Conservation (phyloP, 2,113 vertebrate genomes). For the Tinamus guttatus region DNA sequence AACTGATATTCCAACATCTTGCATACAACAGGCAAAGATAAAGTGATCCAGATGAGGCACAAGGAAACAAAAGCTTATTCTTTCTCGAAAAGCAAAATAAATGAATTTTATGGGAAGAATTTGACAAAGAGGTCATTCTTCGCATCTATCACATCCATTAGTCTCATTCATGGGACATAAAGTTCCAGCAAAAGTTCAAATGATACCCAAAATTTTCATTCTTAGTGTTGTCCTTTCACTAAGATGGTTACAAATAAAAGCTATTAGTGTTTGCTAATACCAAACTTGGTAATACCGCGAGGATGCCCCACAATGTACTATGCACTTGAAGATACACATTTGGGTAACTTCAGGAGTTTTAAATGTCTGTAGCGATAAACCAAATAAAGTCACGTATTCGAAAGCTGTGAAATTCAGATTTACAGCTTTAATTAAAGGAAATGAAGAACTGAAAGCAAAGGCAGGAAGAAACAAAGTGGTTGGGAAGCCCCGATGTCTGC, state of each 20-base stretch:
- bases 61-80: slow-evolving; percentile 3
- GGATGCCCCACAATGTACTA: background rate
- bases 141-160: slow-evolving; percentile 8
- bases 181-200: slow-evolving; percentile 31
- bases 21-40: slow-evolving; percentile 44
- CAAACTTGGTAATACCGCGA: background rate
- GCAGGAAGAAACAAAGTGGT: background rate
- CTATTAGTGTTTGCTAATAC: background rate
- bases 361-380: background rate
- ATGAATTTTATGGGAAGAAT: slow-evolving; percentile 16
- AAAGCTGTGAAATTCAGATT: background rate
- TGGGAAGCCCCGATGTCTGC: background rate
- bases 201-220: slow-evolving; percentile 4
- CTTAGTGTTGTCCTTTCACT: background rate
- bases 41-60: background rate
- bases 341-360: background rate
- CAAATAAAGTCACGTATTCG: background rate
- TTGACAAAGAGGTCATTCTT: slow-evolving; percentile 21
- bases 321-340: background rate
- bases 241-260: slow-evolving; percentile 45
- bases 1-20: slow-evolving; percentile 15
- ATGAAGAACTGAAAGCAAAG: background rate
- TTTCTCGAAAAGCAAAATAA: background rate
- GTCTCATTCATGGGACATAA: slow-evolving; percentile 34
- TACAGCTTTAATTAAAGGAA: background rate